Base-by-base conservation (phyloP, 2,888 invertebrate species). In the Erebia epiphron region DNA sequence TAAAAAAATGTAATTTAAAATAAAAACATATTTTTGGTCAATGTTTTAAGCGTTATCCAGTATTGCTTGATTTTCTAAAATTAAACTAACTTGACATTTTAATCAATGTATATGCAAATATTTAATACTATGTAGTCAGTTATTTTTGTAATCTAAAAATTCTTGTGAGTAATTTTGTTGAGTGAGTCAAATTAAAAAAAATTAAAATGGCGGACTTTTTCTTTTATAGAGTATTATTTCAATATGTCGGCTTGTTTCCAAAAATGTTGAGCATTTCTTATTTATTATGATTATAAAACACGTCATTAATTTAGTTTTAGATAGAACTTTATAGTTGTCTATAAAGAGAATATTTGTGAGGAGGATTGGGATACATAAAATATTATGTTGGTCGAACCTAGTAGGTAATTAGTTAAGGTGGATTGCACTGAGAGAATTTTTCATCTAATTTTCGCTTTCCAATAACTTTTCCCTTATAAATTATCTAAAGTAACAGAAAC, bases 261-360 rank as follows among this genome's bases (percentile, higher is more conserved):
- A 18, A 54, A 3, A 18, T 54, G 18, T 54, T 16, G 11, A 54
- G 54, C 54, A 18, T 54, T 54, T 54, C 18, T 52, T 52, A 52
- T 52, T 52, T 52, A 52, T 52, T 18, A 52, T 57, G 14, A 9
- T 58, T 8, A 58, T 35, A 35, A 26, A 35, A 49, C 26, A 63
- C 18, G 63, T 63, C 63, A 63, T 50, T 50, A 63, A 21, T 63
- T 63, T 50, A 50, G 26, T 63, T 26, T 63, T 63, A 63, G 63
- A 50, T 49, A 18, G 11, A 43, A n/a, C 7, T 49, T 21, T 21
- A 26, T 50, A 49, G n/a, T n/a, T 1, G 21, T 63, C 13, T 63
- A 8, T 50, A 63, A 50, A 63, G n/a, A 14, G 11, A 16, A 18
- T 50, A n/a, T 50, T 26, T 50, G 50, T 61, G 43, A 18, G 18